Base-by-base conservation (phyloP, 2,888 invertebrate genomes). In the Scotopteryx bipunctaria region DNA sequence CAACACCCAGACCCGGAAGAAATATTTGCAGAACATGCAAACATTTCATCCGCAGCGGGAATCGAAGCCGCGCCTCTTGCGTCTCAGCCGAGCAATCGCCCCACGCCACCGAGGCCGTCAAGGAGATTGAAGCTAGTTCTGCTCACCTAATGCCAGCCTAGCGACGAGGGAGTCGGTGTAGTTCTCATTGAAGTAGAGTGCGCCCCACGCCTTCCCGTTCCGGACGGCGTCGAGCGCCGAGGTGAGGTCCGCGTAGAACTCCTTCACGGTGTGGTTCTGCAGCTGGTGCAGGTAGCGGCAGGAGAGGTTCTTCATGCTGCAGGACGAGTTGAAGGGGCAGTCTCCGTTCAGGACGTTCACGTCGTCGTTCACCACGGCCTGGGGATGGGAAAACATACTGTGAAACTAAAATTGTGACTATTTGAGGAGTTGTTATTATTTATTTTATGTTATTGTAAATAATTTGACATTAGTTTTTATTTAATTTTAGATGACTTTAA, bases 121-220 rank as follows among this genome's bases (percentile, higher is more conserved):
- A n/a, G n/a, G n/a, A n/a, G n/a, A n/a, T n/a, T n/a, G n/a, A n/a
- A 19, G 4, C 19, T 5, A 19, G 19, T 5, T 19, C 8, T 15
- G 8, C 17, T 29, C n/a, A 41, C 48, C 48, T 58, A 96, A 83
- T 17, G 94, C 94, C 83, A 96, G 93, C 62, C 97, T 91, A 0
- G 96, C 96, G 0, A 96, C 94, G 19, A 97, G 91, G 0, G 96
- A 96, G 58, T 95, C 95, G 0, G 98, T 96, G 68, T 98, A 98
- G 76, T 98, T 98, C 69, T 95, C 94, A 15, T 96, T 95, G 71
- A 98, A 96, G 74, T 95, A 95, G 3, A 98, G 79, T 5, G 95
- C 95, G 1, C 97, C 98, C 98, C 98, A 98, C 0, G 96, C 95
- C 15, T 95, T 91, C 0, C 98, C 98, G 1, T 81, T 82, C 23